Evolutionary conservation across 2,797 vertebrate species (phyloP), one percentile per base, ranked within the genome.

Genomic region (Lemur catta): DNA sequence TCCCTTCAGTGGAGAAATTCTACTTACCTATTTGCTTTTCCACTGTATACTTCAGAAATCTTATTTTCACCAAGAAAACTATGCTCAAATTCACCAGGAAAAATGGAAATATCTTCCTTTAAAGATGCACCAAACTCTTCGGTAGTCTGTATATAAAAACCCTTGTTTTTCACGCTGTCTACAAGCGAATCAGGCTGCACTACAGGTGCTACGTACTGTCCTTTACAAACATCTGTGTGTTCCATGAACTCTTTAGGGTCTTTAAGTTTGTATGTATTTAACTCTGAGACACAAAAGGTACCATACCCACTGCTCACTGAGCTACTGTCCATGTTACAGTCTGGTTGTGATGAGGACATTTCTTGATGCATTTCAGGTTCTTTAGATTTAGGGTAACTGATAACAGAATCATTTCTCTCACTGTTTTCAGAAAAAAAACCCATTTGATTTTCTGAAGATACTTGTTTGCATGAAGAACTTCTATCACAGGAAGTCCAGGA

Each of bases 291-390:
- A 38, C 98, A 99, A n/a, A 99, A 98, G 0, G 99, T 99, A 20
- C 99, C 99, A 69, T 99, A 99, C 0, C 99, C 99, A 0, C 99
- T 99, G 97, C 98, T 99, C 98, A 99, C 48, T 0, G 98, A 99
- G 57, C 97, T 98, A 0, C 98, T 98, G 30, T 98, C 98, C 4
- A 96, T 97, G 48, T 67, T 98, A 74, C 98, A 98, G 79, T 98
- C 98, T 46, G 96, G 96, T n/a, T 81, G 98, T 30, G 46, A 97
- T 2, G 98, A 97, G 0, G 93, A 71, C 0, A 91, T 41, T 0
- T 96, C 85, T 0, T 96, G 96, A 55, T 95, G 98, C 72, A 81
- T 94, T 57, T 98, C 96, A 4, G 97, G 89, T 14, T 98, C 98
- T 11, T 75, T 50, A 69, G 95, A 63, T 35, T 95, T 30, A 35